Conservation (phyloP, 64 coral and sea anemone species). For the Actinia equina region DNA sequence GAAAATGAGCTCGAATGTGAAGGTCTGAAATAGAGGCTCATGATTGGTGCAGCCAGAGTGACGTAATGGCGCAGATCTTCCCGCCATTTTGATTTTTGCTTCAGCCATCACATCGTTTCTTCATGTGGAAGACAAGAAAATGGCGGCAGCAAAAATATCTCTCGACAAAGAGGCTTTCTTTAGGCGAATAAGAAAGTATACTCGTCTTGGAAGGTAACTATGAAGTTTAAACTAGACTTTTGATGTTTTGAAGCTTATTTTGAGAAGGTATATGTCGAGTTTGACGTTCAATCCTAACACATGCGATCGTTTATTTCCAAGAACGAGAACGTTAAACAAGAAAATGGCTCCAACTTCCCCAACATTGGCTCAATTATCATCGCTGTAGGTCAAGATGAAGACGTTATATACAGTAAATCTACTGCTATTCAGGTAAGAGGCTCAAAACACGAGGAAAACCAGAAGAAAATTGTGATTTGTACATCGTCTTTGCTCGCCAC, state of each 20-base stretch:
- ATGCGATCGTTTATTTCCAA: background rate
- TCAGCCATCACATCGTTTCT: background rate
- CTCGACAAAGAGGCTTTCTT: slow-evolving; percentile 99
- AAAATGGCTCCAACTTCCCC: slow-evolving; percentile 73
- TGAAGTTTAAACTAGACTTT: slow-evolving; percentile 1
- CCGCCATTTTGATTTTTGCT: slow-evolving; percentile 71
- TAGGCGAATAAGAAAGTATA: slow-evolving; percentile 95
- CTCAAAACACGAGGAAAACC: background rate
- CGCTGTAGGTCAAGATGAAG: slow-evolving; percentile 97
- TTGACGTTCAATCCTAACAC: slow-evolving; percentile 6
- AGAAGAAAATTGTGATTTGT: background rate
- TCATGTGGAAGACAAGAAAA: slow-evolving; percentile 15
- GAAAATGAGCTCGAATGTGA: background rate
- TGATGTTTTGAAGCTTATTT: background rate
- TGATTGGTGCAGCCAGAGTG: slow-evolving; percentile 49
- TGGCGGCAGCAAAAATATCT: slow-evolving; percentile 91
- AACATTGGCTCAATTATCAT: slow-evolving; percentile 80
- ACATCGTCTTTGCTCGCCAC: background rate
- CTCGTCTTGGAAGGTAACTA: slow-evolving; percentile 82
- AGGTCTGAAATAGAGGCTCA: background rate
- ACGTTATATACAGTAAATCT: slow-evolving; percentile 97
- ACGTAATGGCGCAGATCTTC: slow-evolving; percentile 53
- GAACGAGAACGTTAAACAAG: slow-evolving; percentile 46
- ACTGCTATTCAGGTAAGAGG: slow-evolving; percentile 89
- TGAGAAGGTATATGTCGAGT: background rate